Conservation (phyloP, 1,140 invertebrate genomes). For the Cheumatopsyche charites region DNA sequence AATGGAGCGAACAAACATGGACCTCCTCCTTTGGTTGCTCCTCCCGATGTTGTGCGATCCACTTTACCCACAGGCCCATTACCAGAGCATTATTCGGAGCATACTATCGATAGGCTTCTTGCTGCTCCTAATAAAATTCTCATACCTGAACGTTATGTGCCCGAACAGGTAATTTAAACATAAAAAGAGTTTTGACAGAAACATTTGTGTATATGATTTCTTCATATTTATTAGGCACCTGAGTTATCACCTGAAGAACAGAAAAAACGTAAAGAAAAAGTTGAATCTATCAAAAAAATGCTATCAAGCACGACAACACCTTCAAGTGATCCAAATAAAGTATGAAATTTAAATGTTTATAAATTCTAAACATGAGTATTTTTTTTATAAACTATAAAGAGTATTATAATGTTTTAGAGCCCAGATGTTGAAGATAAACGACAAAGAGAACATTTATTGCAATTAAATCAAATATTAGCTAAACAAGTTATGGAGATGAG, state of each 20-base stretch:
- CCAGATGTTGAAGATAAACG: slow-evolving; percentile 82
- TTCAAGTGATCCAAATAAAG: slow-evolving; percentile 61
- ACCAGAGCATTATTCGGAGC: slow-evolving; percentile 65
- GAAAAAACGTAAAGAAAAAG: slow-evolving; percentile 80
- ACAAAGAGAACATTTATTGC: slow-evolving; percentile 84
- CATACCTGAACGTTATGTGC: slow-evolving; percentile 90
- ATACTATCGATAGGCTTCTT: slow-evolving; percentile 83
- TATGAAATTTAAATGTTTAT: slow-evolving; percentile 40
- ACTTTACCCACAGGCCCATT: slow-evolving; percentile 68
- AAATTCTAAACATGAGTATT: slow-evolving; percentile 22
- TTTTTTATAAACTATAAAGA: slow-evolving; percentile 27
- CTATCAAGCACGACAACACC: slow-evolving; percentile 71
- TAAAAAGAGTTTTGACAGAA: no score
- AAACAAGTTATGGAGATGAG: slow-evolving; percentile 93
- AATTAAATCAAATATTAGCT: slow-evolving; percentile 90
- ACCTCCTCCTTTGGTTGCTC: slow-evolving; percentile 65
- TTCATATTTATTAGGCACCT: slow-evolving; percentile 64
- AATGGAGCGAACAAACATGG: slow-evolving; percentile 48
- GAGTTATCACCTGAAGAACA: slow-evolving; percentile 83
- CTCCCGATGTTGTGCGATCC: slow-evolving; percentile 84
- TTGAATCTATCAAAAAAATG: slow-evolving; percentile 91
- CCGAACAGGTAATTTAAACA: slow-evolving; percentile 71
- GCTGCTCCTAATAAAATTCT: slow-evolving; percentile 87
- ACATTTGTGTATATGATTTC: no score
- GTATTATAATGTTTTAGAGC: slow-evolving; percentile 53